A percentile compares a stretch with the other conserved stretches of the same genome.
phyloP scores from a whole-genome alignment of 2,888 invertebrate species.

The Latrodectus elegans region DNA sequence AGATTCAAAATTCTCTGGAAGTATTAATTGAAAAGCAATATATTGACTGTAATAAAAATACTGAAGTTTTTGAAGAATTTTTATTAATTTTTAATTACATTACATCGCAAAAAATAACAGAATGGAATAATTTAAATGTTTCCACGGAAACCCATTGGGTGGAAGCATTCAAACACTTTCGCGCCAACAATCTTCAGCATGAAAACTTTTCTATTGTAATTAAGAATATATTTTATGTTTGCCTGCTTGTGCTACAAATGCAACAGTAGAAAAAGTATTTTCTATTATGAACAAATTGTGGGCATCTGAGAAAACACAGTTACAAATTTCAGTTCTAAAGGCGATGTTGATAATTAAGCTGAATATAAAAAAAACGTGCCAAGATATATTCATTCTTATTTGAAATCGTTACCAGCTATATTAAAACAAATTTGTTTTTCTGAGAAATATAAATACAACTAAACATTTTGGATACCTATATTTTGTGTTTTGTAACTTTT shows the following conservation, averaged over 20 bases:
- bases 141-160: background rate
- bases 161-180: background rate
- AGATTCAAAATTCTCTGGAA: too few relatives aligned
- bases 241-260: background rate
- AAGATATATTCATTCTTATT: too few relatives aligned
- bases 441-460: too few relatives aligned
- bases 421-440: too few relatives aligned
- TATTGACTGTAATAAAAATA: too few relatives aligned
- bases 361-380: too few relatives aligned
- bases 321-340: slow-evolving; percentile 6
- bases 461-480: too few relatives aligned
- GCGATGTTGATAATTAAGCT: background rate
- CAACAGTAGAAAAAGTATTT: background rate
- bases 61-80: background rate
- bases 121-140: slow-evolving; percentile 9
- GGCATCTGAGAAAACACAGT: background rate
- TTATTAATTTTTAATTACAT: background rate
- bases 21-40: too few relatives aligned
- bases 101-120: background rate
- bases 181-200: too few relatives aligned
- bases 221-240: slow-evolving; percentile 1
- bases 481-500: too few relatives aligned
- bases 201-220: slow-evolving; percentile 11
- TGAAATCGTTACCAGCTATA: too few relatives aligned
- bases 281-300: background rate